These are phyloP conservation scores for Pegoplata infirma DNA, from an alignment of 2,888 invertebrate genomes.

Conservation along the genomic window DNA sequence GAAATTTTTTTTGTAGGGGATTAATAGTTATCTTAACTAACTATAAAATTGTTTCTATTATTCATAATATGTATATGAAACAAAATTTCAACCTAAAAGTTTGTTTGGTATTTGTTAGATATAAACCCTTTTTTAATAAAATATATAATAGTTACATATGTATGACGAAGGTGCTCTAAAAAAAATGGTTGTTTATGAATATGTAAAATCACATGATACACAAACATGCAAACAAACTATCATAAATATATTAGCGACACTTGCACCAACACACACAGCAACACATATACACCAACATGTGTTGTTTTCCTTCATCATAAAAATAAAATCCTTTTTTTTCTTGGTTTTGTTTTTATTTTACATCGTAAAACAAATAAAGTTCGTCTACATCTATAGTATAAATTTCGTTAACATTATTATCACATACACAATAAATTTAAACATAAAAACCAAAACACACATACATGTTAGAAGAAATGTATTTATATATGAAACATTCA, in stretches of 20 bases:
- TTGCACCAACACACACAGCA: neutral
- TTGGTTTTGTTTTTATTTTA: neutral
- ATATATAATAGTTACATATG: too few species aligned
- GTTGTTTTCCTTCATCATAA: neutral
- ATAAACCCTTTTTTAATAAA: neutral
- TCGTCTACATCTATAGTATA: neutral
- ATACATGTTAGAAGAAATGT: too few species aligned
- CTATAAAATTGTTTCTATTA: too few species aligned
- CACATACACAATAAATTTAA: too few species aligned
- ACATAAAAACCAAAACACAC: too few species aligned
- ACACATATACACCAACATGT: neutral
- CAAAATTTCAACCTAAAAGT: too few species aligned
- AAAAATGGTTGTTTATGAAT: neutral
- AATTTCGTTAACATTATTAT: too few species aligned
- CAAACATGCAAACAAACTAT: neutral
- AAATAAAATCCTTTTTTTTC: neutral
- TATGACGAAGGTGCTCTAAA: neutral
- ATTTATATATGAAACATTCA: too few species aligned
- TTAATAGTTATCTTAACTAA: slow-evolving; percentile 8
- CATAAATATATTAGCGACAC: neutral
- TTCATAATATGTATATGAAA: too few species aligned
- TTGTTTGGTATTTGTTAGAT: too few species aligned
- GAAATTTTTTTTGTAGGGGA: neutral
- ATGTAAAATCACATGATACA: slow-evolving; percentile 2
- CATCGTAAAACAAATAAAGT: slow-evolving; percentile 5